Base-by-base conservation (phyloP, 2,888 invertebrate species). In the Venustoraphidia nigricollis region DNA sequence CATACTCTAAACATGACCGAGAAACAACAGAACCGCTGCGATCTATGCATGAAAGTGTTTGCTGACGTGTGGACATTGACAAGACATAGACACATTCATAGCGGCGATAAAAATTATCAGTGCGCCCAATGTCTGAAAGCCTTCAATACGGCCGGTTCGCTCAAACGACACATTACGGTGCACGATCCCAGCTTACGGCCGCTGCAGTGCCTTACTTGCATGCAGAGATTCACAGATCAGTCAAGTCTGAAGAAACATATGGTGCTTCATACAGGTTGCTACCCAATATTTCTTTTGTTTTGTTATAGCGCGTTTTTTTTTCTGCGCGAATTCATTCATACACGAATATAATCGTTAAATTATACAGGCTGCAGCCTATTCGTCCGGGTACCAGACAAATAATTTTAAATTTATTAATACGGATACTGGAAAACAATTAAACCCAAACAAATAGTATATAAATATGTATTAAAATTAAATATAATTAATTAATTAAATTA, bases 151-250 rank as follows among this genome's bases (percentile, higher is more conserved):
- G 36, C 43, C 2, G 47, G 36, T 27, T 63, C 65, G 43, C 54
- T 71, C 36, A 60, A 68, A 41, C 63, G 68, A 41, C 71, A 71
- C 51, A 55, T 66, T 44, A 58, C 62, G 1, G 57, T 62, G 2
- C 70, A 71, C 53, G 66, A 68, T 57, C 64, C 64, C 8, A 62
- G 64, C 50, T 60, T 65, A 11, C 62, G 65, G 36, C 67, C 66
- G 4, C 53, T 66, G 35, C 64, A 66, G 35, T 69, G 69, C 51
- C 63, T 66, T 46, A 63, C 65, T 41, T 71, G 70, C 37, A 61
- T 63, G 11, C 63, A 66, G 10, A 60, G 66, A 10, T 70, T 69
- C 53, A 58, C 66, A 37, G 69, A 67, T 46, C 65, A 66, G 54
- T 58, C 62, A 9, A 64, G 61, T 46, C 57, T 69, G 42, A 61